Evolutionary conservation across 2,113 vertebrate species (phyloP).

Genomic region (Urocitellus parryii): DNA sequence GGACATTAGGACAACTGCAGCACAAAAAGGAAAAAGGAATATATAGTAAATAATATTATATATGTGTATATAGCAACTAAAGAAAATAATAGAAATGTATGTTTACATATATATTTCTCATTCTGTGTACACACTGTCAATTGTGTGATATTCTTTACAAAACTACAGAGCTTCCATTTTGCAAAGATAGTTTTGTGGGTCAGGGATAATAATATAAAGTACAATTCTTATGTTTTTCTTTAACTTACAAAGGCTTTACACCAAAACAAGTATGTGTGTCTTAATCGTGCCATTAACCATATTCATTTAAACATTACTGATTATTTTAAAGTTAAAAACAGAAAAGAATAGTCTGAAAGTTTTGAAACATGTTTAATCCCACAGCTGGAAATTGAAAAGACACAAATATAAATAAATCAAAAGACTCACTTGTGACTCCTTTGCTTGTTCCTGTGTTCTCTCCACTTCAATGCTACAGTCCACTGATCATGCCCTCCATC

Average conservation of each 20-base stretch:
- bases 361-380: background rate
- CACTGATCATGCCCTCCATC: rapidly evolving
- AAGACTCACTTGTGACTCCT: background rate
- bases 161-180: background rate
- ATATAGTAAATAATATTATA: background rate
- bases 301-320: background rate
- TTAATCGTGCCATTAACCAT: rapidly evolving
- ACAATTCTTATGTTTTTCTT: rapidly evolving
- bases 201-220: background rate
- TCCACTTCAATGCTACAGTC: rapidly evolving
- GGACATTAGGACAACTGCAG: background rate
- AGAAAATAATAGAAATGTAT: background rate
- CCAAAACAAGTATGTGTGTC: background rate
- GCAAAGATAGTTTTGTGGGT: background rate
- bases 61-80: background rate
- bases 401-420: background rate
- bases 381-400: background rate
- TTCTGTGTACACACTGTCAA: background rate
- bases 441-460: rapidly evolving
- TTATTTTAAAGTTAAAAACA: background rate
- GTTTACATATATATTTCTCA: background rate
- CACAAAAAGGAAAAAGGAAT: background rate
- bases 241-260: background rate
- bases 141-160: background rate
- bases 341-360: background rate